These are phyloP conservation scores for Polydrusus cervinus DNA, from an alignment of 2,888 invertebrate genomes.

Conservation along the genomic window DNA sequence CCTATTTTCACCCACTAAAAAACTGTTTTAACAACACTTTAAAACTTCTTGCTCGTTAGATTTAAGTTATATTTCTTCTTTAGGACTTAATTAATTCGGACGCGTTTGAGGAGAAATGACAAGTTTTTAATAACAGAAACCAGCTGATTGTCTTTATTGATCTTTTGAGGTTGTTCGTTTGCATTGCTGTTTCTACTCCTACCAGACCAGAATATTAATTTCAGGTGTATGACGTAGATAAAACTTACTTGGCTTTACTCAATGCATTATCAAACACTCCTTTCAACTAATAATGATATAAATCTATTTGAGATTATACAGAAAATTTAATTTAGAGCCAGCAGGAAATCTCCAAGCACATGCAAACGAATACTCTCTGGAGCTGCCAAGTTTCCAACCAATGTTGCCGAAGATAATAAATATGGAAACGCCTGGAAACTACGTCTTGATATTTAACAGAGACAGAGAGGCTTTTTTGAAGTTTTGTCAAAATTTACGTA, in stretches of 20 bases:
- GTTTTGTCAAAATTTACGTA: too few relatives aligned
- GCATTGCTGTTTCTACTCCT: too few relatives aligned
- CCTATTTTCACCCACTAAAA: conserved; percentile 7
- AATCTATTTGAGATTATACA: too few relatives aligned
- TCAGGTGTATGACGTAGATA: too few relatives aligned
- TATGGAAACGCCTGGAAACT: neutral
- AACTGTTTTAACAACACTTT: neutral
- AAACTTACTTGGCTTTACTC: too few relatives aligned
- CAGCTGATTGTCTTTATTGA: conserved; percentile 50
- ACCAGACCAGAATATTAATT: too few relatives aligned
- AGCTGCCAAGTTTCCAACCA: neutral
- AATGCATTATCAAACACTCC: too few relatives aligned
- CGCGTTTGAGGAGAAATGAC: conserved; percentile 23
- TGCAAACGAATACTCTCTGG: too few relatives aligned
- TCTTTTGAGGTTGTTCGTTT: conserved; percentile 1
- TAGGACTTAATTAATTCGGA: conserved; percentile 29
- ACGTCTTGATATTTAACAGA: neutral
- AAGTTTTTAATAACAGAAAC: conserved; percentile 51
- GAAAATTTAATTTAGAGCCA: too few relatives aligned
- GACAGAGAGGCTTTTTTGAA: too few relatives aligned
- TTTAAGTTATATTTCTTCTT: conserved; percentile 12
- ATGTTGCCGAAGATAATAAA: neutral
- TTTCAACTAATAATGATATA: too few relatives aligned
- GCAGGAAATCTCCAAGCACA: too few relatives aligned
- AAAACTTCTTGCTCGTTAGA: conserved; percentile 16